phyloP scores from a whole-genome alignment of 1,140 invertebrate species.

The Parasteatoda tepidariorum region DNA sequence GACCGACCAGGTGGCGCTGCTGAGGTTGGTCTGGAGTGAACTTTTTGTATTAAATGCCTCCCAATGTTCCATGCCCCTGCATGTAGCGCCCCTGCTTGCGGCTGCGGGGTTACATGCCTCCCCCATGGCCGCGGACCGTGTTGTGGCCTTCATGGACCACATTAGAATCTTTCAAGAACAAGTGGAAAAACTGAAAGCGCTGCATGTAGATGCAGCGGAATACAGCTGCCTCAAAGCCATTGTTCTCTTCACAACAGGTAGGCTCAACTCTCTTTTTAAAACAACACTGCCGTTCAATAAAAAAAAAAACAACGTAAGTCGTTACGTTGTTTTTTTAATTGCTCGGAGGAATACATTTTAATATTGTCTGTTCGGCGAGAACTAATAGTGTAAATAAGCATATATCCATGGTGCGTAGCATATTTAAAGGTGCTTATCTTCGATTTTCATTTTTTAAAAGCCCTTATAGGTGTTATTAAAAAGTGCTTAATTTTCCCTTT shows the following conservation, averaged over 20 bases:
- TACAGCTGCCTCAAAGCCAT: conserved; percentile 99
- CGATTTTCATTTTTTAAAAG: too few species aligned
- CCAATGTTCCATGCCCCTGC: conserved; percentile 97
- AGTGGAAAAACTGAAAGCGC: conserved; percentile 96
- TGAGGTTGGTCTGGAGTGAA: conserved; percentile 96
- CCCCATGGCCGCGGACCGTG: conserved; percentile 97
- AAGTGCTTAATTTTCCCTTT: too few species aligned
- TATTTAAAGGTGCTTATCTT: too few species aligned
- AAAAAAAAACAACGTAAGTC: too few species aligned
- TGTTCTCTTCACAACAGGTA: conserved; percentile 99
- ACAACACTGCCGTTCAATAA: too few species aligned
- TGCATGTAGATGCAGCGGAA: conserved; percentile 97
- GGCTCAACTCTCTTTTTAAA: too few species aligned
- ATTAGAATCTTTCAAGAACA: conserved; percentile 98
- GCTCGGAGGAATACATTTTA: too few species aligned
- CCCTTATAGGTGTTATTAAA: too few species aligned
- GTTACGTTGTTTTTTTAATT: too few species aligned
- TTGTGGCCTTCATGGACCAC: conserved; percentile 99
- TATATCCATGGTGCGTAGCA: too few species aligned
- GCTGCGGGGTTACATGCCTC: conserved; percentile 85
- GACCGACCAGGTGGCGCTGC: conserved; percentile 87
- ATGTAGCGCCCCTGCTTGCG: conserved; percentile 93
- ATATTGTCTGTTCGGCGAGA: too few species aligned
- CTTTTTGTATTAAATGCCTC: conserved; percentile 97
- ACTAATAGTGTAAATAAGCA: too few species aligned